Evolutionary conservation across 2,113 vertebrate genomes (phyloP), one percentile per base, ranked within the genome.

Genomic region (Okapia johnstoni): DNA sequence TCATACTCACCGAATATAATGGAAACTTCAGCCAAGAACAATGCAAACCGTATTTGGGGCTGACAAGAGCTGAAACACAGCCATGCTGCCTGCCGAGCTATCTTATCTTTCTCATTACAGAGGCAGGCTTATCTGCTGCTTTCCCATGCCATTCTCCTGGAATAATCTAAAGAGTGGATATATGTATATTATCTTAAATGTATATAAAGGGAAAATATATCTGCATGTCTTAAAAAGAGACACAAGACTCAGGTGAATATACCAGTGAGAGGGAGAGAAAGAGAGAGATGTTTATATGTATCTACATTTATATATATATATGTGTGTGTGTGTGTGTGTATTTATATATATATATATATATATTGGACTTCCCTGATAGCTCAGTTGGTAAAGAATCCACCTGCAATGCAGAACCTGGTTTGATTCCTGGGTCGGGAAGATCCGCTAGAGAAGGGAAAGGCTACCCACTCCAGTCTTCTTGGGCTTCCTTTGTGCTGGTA

Each of bases 1-100:
- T 36, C 12, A 0, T 60, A 19, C 19, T 66, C 84, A 83, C 21
- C 54, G 33, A 73, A 3, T 23, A 86, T n/a, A 21, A n/a, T 6
- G 63, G 84, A 85, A 96, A 85, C 54, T 88, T 94, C 30, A 80
- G 97, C 97, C 96, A 97, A 21, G 48, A 94, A 17, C 58, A 50
- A 86, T 43, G 63, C 96, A 97, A 89, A 90, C 70, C 15, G 0
- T 5, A 58, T 70, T 55, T 28, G 46, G 66, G 61, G 33, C 43
- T 88, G 93, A 55, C 5, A 36, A 85, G 86, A 25, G 14, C 93
- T 46, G 96, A 97, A 94, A 70, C 1, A 77, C 21, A 97, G 90
- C 30, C 66, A 50, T 33, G 76, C 57, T 50, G 96, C 77, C 83
- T n/a, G 83, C 70, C 63, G 33, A 50, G 26, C 15, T 76, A 26